Percentiles rank a stretch among this genome's conserved stretches.
Evolutionary conservation across 2,888 invertebrate genomes (phyloP).

Genomic region (Agonopterix arenella): DNA sequence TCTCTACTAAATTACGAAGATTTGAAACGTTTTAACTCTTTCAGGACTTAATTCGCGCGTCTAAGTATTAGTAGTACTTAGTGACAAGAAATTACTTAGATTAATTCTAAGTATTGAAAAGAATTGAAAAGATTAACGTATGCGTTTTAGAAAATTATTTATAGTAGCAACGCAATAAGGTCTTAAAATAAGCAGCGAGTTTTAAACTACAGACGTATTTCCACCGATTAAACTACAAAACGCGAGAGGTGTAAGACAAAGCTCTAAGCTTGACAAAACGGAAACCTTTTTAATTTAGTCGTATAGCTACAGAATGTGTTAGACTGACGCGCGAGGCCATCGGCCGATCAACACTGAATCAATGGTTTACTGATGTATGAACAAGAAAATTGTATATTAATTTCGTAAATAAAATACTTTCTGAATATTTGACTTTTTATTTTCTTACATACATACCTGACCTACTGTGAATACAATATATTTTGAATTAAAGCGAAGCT

Average conservation of each 20-base stretch:
- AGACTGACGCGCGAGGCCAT: constrained; percentile 41
- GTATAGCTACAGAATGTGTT: constrained; percentile 14
- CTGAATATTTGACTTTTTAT: constrained; percentile 34
- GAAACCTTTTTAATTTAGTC: not conserved
- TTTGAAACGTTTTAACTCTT: not conserved
- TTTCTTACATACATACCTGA: not conserved
- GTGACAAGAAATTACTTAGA: too few species aligned
- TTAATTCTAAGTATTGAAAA: too few species aligned
- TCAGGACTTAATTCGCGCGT: too few species aligned
- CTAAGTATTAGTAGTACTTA: too few species aligned
- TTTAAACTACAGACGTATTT: too few species aligned
- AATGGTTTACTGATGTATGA: constrained; percentile 61
- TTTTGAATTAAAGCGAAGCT: too few species aligned
- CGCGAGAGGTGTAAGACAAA: not conserved
- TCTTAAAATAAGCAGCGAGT: too few species aligned
- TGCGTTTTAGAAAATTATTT: too few species aligned
- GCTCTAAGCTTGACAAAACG: not conserved
- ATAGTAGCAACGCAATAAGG: too few species aligned
- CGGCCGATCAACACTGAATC: constrained; percentile 48
- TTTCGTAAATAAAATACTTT: constrained; percentile 74
- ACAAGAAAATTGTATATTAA: constrained; percentile 71
- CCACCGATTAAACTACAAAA: too few species aligned
- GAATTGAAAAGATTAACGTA: too few species aligned
- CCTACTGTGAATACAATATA: not conserved
- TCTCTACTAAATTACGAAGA: too few species aligned